Percentiles rank a stretch among this genome's conserved stretches.
Evolutionary conservation across 2,888 invertebrate species (phyloP).

Genomic region (Zhuqinia jingwanae): DNA sequence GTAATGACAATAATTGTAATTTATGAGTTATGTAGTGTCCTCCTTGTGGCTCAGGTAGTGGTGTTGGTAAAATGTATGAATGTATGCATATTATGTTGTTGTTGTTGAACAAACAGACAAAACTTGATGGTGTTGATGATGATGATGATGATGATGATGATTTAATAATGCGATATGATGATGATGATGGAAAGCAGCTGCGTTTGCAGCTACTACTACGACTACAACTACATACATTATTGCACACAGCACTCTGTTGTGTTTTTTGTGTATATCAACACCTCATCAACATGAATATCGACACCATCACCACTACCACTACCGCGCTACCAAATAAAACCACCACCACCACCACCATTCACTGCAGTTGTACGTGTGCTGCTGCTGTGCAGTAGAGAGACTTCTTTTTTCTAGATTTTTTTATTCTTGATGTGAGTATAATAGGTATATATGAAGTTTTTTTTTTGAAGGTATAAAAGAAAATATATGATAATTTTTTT

Average conservation of each 20-base stretch:
- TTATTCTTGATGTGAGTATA: too few relatives aligned
- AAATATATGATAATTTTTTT: not conserved
- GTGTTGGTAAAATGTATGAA: constrained; percentile 33
- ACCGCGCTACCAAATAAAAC: too few relatives aligned
- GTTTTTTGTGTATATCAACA: constrained; percentile 41
- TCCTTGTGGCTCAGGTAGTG: not conserved
- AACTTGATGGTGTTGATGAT: constrained; percentile 45
- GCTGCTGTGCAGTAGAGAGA: not conserved
- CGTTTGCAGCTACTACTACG: constrained; percentile 26
- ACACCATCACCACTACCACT: constrained; percentile 33
- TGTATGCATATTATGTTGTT: not conserved
- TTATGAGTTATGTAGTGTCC: constrained; percentile 27
- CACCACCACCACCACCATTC: constrained; percentile 22
- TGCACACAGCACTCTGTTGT: constrained; percentile 7
- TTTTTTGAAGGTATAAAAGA: too few relatives aligned
- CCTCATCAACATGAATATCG: constrained; percentile 57
- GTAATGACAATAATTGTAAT: constrained; percentile 62
- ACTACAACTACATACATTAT: not conserved
- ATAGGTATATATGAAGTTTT: too few relatives aligned
- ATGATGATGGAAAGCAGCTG: constrained; percentile 50
- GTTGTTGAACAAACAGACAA: constrained; percentile 20
- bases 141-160: constrained; percentile 28
- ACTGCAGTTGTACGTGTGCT: not conserved
- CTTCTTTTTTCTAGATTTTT: not conserved
- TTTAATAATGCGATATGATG: not conserved